Percentiles rank a stretch among this genome's conserved stretches.
These are phyloP conservation scores for Melieria crassipennis DNA, from an alignment of 2,888 invertebrate species.

Conservation along the genomic window DNA sequence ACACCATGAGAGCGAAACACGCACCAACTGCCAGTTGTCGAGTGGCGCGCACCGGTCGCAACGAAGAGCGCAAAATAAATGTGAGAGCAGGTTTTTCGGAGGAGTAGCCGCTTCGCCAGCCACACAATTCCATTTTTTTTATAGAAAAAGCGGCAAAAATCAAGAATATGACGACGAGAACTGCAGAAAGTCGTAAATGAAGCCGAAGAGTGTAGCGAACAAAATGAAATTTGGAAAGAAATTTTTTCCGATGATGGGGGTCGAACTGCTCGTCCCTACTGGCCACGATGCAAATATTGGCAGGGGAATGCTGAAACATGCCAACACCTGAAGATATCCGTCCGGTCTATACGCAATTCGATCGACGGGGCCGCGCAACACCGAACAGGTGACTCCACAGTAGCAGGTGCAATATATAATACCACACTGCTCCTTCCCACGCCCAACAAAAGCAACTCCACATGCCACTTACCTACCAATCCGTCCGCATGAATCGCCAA, in stretches of 20 bases:
- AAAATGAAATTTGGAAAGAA: conserved; percentile 35
- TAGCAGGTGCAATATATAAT: not conserved
- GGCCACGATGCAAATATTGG: conserved; percentile 15
- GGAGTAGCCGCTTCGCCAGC: conserved; percentile 18
- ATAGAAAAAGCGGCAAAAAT: conserved; percentile 44
- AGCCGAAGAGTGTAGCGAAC: conserved; percentile 37
- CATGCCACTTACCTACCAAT: not conserved
- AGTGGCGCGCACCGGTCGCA: conserved; percentile 47
- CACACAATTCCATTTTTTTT: conserved; percentile 32
- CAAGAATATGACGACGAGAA: conserved; percentile 39
- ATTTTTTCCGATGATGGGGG: conserved; percentile 28
- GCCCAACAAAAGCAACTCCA: not conserved
- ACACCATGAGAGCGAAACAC: conserved; percentile 46
- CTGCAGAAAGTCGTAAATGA: conserved; percentile 40
- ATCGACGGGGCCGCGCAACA: not conserved
- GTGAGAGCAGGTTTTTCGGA: conserved; percentile 38
- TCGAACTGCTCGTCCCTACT: not conserved
- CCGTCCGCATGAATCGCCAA: not conserved
- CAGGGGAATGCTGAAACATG: not conserved
- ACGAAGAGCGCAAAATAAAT: conserved; percentile 17
- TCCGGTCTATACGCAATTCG: not conserved
- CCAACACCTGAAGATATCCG: not conserved
- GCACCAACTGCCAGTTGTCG: conserved; percentile 44
- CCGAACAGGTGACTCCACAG: not conserved
- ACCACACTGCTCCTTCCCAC: not conserved